Base-by-base conservation (phyloP, 1,140 invertebrate species). In the Alviniconcha marisindica region DNA sequence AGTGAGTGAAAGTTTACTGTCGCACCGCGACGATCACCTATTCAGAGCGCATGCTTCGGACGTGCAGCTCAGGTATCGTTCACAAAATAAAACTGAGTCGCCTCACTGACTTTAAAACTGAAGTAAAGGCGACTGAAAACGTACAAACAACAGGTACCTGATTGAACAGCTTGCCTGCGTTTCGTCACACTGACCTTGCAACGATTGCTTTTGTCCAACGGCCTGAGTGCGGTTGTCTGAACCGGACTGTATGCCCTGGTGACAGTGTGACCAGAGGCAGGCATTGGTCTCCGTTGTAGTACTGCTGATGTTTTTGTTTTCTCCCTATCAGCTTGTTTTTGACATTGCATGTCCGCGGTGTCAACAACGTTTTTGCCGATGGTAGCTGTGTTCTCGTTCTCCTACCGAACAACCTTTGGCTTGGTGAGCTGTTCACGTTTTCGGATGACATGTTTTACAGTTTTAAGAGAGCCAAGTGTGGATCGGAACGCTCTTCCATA, bases 381-480 rank as follows among this genome's bases (percentile, higher is more conserved):
- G 87, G 87, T 33, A 89, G 33, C 48, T 87, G 28, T 18, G 87
- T 85, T 66, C 71, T 83, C 44, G 84, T 87, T 80, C 66, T n/a
- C 40, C 88, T 28, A 51, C 83, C 84, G 33, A 89, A 83, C 28
- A 87, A 40, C 38, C 83, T 36, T 77, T 87, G 84, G 31, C 73
- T 78, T 44, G 88, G 88, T 44, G 83, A 87, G 24, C 21, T 79
- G 1, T 71, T 51, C 21, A 85, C 36, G 38, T 60, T 40, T 81
- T 89, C 77, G 54, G 76, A 63, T 7, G 87, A 85, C 2, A 86
- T 88, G 77, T 89, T 89, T 18, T 84, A 44, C 42, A 77, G 81
- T 36, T 88, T 66, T 21, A 89, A 60, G 36, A 88, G 54, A 2
- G 84, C 83, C 24, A 85, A 44, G 56, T 74, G 83, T 5, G 74